These are phyloP conservation scores for Dryadula phaetusa DNA, from an alignment of 2,888 invertebrate species.

Conservation along the genomic window DNA sequence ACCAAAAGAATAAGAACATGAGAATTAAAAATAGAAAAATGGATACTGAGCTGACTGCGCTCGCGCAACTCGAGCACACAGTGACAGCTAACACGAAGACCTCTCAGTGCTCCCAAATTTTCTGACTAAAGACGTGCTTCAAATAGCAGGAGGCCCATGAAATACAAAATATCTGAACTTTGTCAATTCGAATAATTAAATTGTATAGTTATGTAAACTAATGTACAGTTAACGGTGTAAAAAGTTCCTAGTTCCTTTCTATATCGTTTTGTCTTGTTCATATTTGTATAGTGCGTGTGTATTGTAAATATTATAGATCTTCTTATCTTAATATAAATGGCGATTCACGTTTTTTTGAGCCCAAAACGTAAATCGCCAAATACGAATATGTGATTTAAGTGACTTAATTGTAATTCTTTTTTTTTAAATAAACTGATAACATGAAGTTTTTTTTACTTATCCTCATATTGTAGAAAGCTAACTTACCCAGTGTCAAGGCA, in stretches of 20 bases:
- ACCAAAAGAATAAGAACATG: constrained; percentile 63
- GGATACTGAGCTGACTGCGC: constrained; percentile 76
- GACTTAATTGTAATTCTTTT: constrained; percentile 52
- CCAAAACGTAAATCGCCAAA: constrained; percentile 71
- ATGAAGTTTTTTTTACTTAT: constrained; percentile 39
- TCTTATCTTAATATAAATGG: constrained; percentile 53
- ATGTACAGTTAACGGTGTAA: constrained; percentile 57
- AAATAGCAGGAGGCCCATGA: constrained; percentile 78
- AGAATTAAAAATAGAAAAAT: constrained; percentile 72
- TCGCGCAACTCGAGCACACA: constrained; percentile 76
- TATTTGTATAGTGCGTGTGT: constrained; percentile 47
- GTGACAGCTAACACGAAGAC: constrained; percentile 76
- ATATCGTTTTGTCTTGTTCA: constrained; percentile 42
- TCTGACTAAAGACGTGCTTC: constrained; percentile 81
- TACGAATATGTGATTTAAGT: constrained; percentile 38
- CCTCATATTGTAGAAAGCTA: neutral
- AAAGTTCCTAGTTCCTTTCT: constrained; percentile 69
- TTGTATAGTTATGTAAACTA: constrained; percentile 18
- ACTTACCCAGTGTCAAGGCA: no score
- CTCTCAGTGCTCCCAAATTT: constrained; percentile 83
- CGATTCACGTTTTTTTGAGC: constrained; percentile 78
- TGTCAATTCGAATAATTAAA: constrained; percentile 57
- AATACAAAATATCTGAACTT: constrained; percentile 71
- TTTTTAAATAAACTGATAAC: constrained; percentile 59
- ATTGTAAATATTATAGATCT: constrained; percentile 48